phyloP scores from a whole-genome alignment of 2,888 invertebrate species.

The Sarcophaga carnaria region DNA sequence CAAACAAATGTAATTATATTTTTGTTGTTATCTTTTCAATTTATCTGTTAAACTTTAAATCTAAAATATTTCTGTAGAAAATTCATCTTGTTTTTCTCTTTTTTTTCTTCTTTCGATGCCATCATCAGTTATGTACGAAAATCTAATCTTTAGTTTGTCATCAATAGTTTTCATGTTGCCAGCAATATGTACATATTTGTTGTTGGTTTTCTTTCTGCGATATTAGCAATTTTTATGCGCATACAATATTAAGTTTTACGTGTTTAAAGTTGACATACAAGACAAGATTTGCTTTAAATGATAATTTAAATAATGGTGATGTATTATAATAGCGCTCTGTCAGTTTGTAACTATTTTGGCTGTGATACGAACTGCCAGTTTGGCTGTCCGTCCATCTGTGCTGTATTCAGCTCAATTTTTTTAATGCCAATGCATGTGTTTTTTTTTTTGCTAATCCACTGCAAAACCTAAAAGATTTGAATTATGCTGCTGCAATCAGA shows the following conservation, averaged over 20 bases:
- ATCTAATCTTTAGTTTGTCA: conserved; percentile 51
- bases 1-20: not conserved
- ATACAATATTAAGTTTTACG: conserved; percentile 39
- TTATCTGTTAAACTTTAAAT: too few relatives aligned
- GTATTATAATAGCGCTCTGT: conserved; percentile 19
- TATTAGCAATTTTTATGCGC: conserved; percentile 35
- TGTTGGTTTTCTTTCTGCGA: conserved; percentile 12
- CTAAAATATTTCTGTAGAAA: too few relatives aligned
- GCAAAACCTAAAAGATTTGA: conserved; percentile 58
- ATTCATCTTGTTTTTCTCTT: too few relatives aligned
- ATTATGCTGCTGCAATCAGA: conserved; percentile 62
- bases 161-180: conserved; percentile 54
- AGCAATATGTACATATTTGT: not conserved
- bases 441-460: conserved; percentile 38
- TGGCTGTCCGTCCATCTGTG: too few relatives aligned
- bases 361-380: not conserved
- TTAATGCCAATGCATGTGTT: conserved; percentile 26
- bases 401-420: not conserved
- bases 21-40: too few relatives aligned
- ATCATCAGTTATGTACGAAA: conserved; percentile 4
- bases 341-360: not conserved
- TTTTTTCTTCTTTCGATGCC: too few relatives aligned
- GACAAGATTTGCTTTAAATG: conserved; percentile 64
- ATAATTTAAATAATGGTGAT: conserved; percentile 63
- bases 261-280: conserved; percentile 58